Percentiles rank a stretch among this genome's conserved stretches.
Conservation (phyloP, 2,113 vertebrate genomes). For the Menidia beryllina region DNA sequence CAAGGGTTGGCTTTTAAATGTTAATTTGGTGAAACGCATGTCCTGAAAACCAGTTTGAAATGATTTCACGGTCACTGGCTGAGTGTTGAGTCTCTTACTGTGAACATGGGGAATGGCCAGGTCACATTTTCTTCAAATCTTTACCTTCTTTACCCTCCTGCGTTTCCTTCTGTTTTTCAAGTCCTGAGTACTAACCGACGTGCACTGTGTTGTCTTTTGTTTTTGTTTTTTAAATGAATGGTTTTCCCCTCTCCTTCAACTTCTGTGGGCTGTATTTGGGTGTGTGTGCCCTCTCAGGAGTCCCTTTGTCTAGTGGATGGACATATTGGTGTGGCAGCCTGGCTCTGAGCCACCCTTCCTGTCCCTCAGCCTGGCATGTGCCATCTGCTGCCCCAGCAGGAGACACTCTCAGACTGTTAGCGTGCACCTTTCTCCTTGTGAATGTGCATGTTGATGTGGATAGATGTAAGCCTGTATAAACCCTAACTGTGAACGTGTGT, state of each 20-base stretch:
- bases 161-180: background rate
- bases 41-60: conserved; percentile 29
- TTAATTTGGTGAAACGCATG: conserved; percentile 17
- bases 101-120: background rate
- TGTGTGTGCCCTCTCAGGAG: conserved; percentile 4
- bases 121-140: conserved; percentile 12
- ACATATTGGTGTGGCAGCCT: conserved; percentile 66
- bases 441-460: conserved; percentile 39
- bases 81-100: conserved; percentile 13
- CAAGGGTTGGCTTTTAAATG: conserved; percentile 6
- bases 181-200: background rate
- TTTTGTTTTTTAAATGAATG: background rate
- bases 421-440: conserved; percentile 18
- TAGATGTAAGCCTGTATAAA: conserved; percentile 23
- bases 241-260: background rate
- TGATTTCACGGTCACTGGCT: conserved; percentile 31
- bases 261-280: background rate
- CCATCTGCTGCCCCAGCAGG: conserved; percentile 77
- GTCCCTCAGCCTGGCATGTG: conserved; percentile 59
- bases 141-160: background rate
- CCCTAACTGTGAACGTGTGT: conserved; percentile 48
- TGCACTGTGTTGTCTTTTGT: background rate
- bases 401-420: conserved; percentile 39
- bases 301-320: conserved; percentile 58
- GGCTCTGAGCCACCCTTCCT: conserved; percentile 59